These are phyloP conservation scores for Motacilla alba DNA, from an alignment of 2,113 vertebrate species.

Conservation along the genomic window DNA sequence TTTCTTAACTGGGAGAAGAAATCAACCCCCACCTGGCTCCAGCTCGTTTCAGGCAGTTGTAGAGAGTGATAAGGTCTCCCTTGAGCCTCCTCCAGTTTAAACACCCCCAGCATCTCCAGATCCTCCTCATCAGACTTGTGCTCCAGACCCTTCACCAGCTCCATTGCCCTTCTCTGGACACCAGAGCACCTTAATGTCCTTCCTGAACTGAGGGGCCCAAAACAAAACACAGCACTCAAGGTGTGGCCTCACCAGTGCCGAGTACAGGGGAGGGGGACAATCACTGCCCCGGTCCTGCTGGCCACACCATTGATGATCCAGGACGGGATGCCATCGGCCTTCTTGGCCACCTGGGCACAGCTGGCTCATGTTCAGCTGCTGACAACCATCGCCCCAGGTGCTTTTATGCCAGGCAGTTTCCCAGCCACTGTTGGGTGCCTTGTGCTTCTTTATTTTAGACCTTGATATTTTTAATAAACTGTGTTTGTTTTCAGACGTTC, in stretches of 20 bases:
- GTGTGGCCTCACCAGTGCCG: accelerated
- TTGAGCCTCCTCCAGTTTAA: neutral
- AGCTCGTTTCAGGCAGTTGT: neutral
- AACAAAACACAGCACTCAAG: accelerated
- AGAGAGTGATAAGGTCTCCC: neutral
- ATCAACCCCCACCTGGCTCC: accelerated
- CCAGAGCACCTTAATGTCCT: neutral
- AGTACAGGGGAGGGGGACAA: neutral
- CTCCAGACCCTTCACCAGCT: neutral
- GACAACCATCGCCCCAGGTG: accelerated
- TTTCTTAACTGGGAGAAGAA: neutral
- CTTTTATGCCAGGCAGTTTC: neutral
- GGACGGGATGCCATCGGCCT: neutral
- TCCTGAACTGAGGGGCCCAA: neutral
- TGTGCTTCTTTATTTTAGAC: neutral
- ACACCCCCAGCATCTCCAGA: neutral
- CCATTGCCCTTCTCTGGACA: accelerated
- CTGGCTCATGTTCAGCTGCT: neutral
- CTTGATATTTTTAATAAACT: neutral
- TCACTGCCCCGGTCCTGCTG: neutral
- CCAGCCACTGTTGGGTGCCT: neutral
- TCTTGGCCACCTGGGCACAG: neutral
- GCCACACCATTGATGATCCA: neutral
- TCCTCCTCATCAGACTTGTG: neutral
- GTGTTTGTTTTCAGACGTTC: conserved; percentile 7